Conservation (phyloP, 2,888 invertebrate genomes). For the Blera fallax region DNA sequence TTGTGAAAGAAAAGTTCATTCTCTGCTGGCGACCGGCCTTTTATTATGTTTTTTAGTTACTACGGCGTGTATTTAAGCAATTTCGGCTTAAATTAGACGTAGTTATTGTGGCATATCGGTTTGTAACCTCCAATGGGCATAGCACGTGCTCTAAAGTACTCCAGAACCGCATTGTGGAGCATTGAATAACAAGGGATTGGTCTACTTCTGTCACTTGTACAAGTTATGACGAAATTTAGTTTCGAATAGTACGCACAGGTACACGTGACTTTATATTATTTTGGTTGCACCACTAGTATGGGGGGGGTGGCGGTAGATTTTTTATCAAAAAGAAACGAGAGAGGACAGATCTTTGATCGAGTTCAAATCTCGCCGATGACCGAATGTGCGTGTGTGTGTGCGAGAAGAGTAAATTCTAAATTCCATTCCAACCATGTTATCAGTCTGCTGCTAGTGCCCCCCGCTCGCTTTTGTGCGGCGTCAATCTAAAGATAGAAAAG, state of each 20-base stretch:
- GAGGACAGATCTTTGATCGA: slow-evolving; percentile 28
- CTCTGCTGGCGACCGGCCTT: slow-evolving; percentile 30
- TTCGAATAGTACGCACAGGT: slow-evolving; percentile 1
- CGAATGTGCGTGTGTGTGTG: neutral
- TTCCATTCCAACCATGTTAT: slow-evolving; percentile 44
- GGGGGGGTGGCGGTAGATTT: neutral
- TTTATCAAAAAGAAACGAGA: slow-evolving; percentile 17
- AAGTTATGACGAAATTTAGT: slow-evolving; percentile 41
- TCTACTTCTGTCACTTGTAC: slow-evolving; percentile 28
- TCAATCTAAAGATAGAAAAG: slow-evolving; percentile 32
- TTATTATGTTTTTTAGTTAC: slow-evolving; percentile 25
- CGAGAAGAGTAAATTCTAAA: slow-evolving; percentile 33
- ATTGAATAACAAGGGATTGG: neutral
- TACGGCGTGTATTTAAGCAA: neutral
- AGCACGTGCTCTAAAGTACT: slow-evolving; percentile 53
- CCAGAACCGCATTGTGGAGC: neutral
- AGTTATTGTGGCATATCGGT: slow-evolving; percentile 17
- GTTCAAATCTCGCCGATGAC: slow-evolving; percentile 12
- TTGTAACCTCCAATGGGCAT: slow-evolving; percentile 62
- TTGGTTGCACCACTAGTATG: slow-evolving; percentile 9
- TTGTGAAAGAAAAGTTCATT: slow-evolving; percentile 64
- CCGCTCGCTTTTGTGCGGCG: neutral
- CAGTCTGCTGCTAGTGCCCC: neutral
- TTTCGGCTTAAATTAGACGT: slow-evolving; percentile 1
- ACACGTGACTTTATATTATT: slow-evolving; percentile 61